Evolutionary conservation across 2,113 vertebrate species (phyloP), one percentile per base, ranked within the genome.

Genomic region (Halichoerus grypus): DNA sequence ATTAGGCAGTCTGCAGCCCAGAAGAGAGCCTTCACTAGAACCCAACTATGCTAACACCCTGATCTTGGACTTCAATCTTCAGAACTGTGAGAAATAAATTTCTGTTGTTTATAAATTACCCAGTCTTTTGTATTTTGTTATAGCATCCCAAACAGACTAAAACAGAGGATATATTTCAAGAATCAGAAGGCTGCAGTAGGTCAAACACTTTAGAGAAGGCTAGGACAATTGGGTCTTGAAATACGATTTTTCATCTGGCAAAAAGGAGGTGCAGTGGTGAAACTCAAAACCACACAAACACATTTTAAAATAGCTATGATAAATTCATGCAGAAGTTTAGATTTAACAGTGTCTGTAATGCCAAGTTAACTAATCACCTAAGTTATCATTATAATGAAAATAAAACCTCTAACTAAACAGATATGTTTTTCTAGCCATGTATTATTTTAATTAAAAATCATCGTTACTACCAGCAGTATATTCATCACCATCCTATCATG

Each of bases 341-440:
- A 91, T 53, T 90, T 82, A 12, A 63, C 5, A 67, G 13, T 95
- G 61, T 81, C 88, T 74, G 46, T 93, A 95, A 88, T 57, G 3
- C 24, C 46, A 84, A 93, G 55, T 84, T 76, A 93, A 91, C 4
- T 39, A 71, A 95, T 36, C 42, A 82, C 55, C 91, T 79, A 59
- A 97, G 51, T 65, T 76, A 72, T 88, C 57, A 88, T 55, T 57
- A 18, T 39, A 42, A 36, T 8, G 51, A 49, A 93, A 91, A 49
- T 6, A 86, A 92, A 42, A 3, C 57, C 31, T 77, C 26, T 69
- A 63, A 24, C 8, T 51, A 93, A n/a, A 11, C 26, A 65, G 49
- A 8, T 71, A 65, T 93, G 15, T 89, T 94, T 91, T 72, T 42
- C 36, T 57, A 76, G 2, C 3, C 36, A 55, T 8, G 28, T 18